Evolutionary conservation across 2,888 invertebrate genomes (phyloP).

Genomic region (Ophion obscuratus): DNA sequence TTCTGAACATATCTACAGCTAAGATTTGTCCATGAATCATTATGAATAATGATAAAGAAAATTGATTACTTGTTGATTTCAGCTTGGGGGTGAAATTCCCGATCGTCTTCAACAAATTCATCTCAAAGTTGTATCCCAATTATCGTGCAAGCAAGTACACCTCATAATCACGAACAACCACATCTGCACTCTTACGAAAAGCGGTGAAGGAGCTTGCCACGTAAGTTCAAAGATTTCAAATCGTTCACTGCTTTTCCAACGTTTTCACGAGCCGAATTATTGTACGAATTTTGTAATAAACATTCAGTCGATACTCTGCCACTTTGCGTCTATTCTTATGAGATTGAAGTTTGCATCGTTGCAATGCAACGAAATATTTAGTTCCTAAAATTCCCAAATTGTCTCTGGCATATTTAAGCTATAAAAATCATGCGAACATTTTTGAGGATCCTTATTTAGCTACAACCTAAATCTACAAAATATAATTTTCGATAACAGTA

Average conservation of each 20-base stretch:
- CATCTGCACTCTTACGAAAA: slow-evolving; percentile 78
- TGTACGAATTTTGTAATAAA: neutral
- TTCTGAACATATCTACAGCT: no score
- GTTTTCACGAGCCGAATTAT: neutral
- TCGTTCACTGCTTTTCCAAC: neutral
- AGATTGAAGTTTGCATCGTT: no score
- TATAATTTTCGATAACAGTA: no score
- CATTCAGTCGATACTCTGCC: neutral
- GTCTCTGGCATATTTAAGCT: no score
- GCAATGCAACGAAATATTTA: no score
- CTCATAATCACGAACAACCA: slow-evolving; percentile 68
- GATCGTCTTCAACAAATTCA: slow-evolving; percentile 73
- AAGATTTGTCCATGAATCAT: neutral
- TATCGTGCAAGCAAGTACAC: slow-evolving; percentile 65
- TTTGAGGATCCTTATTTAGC: no score
- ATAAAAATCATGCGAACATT: no score
- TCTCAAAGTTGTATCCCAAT: slow-evolving; percentile 64
- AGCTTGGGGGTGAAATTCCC: slow-evolving; percentile 71
- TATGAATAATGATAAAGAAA: neutral
- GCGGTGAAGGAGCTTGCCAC: slow-evolving; percentile 79
- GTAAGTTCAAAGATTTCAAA: slow-evolving; percentile 69
- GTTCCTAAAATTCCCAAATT: no score
- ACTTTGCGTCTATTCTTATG: neutral
- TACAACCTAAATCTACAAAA: no score
- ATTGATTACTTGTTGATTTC: neutral